Conservation (phyloP, 1,140 invertebrate species). For the Oncopeltus fasciatus region DNA sequence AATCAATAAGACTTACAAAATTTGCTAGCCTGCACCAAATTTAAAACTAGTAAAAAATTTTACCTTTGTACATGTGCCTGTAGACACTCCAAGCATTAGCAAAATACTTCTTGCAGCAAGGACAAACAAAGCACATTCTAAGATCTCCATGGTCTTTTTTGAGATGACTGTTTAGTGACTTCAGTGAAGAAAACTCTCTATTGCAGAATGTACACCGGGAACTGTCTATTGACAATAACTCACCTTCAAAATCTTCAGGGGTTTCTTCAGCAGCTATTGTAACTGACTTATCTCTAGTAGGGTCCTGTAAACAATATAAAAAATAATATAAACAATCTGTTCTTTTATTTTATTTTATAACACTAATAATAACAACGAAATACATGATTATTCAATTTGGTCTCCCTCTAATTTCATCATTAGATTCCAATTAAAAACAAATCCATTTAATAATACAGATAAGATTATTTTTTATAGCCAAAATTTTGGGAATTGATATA, state of each 20-base stretch:
- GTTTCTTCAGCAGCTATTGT: conserved; percentile 19
- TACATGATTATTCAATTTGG: too few relatives aligned
- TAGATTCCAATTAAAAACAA: too few relatives aligned
- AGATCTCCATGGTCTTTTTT: conserved; percentile 45
- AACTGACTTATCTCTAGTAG: conserved; percentile 5
- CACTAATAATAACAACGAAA: too few relatives aligned
- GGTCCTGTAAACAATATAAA: neutral
- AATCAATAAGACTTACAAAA: too few relatives aligned
- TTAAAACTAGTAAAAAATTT: too few relatives aligned
- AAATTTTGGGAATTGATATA: too few relatives aligned
- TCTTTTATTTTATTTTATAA: neutral
- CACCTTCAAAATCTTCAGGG: neutral
- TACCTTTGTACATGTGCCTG: conserved; percentile 54
- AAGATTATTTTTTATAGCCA: too few relatives aligned
- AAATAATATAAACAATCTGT: neutral
- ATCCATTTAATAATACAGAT: too few relatives aligned
- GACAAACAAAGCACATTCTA: conserved; percentile 47
- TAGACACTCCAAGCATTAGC: conserved; percentile 53
- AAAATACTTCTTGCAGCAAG: conserved; percentile 50
- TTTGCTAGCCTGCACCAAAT: too few relatives aligned
- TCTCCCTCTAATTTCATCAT: too few relatives aligned
- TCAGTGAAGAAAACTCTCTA: conserved; percentile 44
- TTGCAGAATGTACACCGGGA: conserved; percentile 2
- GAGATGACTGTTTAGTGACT: conserved; percentile 44
- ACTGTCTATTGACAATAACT: neutral